These are phyloP conservation scores for Poliocrania exsul DNA, from an alignment of 2,797 vertebrate genomes.

Conservation along the genomic window DNA sequence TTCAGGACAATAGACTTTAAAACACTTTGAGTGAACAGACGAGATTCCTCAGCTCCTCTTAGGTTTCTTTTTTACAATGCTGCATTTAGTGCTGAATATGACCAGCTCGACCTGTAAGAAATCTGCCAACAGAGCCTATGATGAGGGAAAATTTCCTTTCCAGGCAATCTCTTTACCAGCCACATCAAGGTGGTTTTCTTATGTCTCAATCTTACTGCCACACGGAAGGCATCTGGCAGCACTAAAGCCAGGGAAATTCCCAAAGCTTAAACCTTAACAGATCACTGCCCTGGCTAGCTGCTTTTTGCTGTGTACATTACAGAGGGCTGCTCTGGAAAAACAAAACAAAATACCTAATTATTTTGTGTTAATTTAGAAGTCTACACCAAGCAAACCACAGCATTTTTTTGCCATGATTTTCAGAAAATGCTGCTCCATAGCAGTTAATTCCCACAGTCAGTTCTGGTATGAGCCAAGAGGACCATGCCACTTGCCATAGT, in stretches of 20 bases:
- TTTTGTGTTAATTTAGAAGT: background rate
- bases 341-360: background rate
- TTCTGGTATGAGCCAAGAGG: background rate
- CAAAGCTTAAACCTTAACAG: background rate
- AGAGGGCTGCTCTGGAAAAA: background rate
- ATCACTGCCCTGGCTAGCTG: background rate
- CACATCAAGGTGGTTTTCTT: background rate
- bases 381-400: background rate
- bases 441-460: background rate
- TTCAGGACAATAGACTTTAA: background rate
- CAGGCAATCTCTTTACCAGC: background rate
- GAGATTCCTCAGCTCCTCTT: background rate
- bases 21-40: background rate
- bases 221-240: background rate
- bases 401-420: background rate
- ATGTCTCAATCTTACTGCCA: background rate
- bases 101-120: background rate
- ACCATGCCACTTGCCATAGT: background rate
- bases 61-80: background rate
- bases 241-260: background rate
- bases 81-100: background rate
- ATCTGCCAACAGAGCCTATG: background rate
- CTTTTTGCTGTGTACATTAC: background rate
- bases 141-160: background rate
- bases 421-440: background rate